Conservation (phyloP, 2,113 vertebrate genomes). For the Melospiza melodia region DNA sequence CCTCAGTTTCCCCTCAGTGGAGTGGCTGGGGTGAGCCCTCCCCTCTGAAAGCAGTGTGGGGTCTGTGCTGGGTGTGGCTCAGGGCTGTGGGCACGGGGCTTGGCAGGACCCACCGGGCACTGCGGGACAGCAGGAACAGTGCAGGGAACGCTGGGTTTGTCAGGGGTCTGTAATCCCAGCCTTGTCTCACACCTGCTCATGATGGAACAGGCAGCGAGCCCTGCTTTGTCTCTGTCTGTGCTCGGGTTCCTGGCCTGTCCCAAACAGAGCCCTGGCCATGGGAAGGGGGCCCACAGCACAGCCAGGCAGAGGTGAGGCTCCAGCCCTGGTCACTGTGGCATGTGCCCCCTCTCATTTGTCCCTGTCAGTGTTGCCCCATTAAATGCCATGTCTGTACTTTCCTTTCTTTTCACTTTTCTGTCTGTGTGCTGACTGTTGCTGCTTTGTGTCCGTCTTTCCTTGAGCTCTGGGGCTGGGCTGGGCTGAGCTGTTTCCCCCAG, state of each 20-base stretch:
- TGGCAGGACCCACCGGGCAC: background rate
- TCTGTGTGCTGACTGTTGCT: background rate
- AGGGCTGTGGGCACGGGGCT: fast-evolving
- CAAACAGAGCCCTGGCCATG: background rate
- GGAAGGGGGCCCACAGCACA: background rate
- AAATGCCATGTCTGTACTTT: constrained; percentile 57
- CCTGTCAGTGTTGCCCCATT: constrained; percentile 47
- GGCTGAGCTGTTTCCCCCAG: background rate
- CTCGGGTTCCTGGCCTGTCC: background rate
- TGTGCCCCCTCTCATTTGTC: constrained; percentile 44
- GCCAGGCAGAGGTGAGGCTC: background rate
- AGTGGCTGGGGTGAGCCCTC: background rate
- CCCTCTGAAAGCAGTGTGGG: background rate
- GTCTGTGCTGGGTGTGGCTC: fast-evolving
- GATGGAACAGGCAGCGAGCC: background rate
- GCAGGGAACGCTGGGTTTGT: fast-evolving
- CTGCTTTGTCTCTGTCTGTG: background rate
- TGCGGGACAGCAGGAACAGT: fast-evolving
- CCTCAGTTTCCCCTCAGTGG: constrained; percentile 46
- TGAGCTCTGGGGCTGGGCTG: constrained; percentile 27
- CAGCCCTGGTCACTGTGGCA: background rate
- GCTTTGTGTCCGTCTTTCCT: background rate
- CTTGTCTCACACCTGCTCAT: background rate
- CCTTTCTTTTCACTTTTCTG: constrained; percentile 40
- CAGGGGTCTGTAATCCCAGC: background rate